phyloP scores from a whole-genome alignment of 2,113 vertebrate genomes.

The Nyctereutes procyonoides region DNA sequence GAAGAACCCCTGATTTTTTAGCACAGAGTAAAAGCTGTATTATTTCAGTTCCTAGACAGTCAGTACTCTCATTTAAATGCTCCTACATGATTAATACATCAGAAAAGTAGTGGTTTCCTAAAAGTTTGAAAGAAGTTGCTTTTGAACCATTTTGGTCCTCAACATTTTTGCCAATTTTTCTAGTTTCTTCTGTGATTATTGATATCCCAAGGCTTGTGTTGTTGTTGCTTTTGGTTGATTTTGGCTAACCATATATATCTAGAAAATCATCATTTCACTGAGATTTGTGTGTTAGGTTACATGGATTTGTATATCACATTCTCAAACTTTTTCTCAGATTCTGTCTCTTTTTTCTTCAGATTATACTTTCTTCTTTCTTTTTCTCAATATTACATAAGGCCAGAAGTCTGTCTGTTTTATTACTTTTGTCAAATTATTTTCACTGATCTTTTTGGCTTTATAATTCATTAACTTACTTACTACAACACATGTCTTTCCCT shows the following conservation, averaged over 20 bases:
- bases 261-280: not conserved
- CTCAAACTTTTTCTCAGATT: not conserved
- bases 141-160: not conserved
- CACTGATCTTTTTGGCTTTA: not conserved
- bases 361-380: not conserved
- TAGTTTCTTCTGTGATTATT: not conserved
- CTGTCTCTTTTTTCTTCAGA: not conserved
- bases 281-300: not conserved
- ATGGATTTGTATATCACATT: not conserved
- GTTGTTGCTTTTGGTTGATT: not conserved
- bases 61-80: not conserved
- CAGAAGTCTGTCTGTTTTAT: not conserved
- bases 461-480: not conserved
- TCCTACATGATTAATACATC: not conserved
- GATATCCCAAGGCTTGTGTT: not conserved
- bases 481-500: not conserved
- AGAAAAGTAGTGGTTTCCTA: not conserved
- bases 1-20: not conserved
- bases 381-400: not conserved
- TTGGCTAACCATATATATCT: not conserved
- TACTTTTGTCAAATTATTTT: not conserved
- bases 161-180: not conserved
- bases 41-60: not conserved
- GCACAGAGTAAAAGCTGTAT: not conserved
- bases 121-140: not conserved